Evolutionary conservation across 1,140 invertebrate genomes (phyloP), one percentile per base, ranked within the genome.

Genomic region (Ips nitidus): DNA sequence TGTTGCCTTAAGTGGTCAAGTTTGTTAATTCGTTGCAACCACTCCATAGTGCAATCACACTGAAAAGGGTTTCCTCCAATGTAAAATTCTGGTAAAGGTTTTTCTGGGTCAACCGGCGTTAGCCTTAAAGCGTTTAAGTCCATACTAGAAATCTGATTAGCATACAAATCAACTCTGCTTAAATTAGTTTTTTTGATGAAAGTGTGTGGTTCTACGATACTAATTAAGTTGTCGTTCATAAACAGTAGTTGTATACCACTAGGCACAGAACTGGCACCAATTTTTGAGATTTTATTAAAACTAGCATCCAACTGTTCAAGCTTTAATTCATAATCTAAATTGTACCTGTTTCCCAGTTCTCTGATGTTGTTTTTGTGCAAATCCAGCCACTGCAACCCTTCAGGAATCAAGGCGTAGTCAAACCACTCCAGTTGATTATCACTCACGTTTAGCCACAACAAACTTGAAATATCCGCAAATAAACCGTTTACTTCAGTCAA

Each of bases 341-440:
- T 84, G 75, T 92, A 91, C 74, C 89, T 88, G 82, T 93, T 93
- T 38, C 89, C 89, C 1, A 97, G 83, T 75, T 94, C 89, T 77
- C 86, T 86, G 69, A 97, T 89, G 76, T 90, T 88, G 82, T 97
- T 97, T 77, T 90, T 90, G 81, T 95, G 94, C 75, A 97, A 84
- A 81, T 97, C 94, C 52, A 97, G 82, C 93, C 93, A 95, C 75
- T 94, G 90, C 66, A 97, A 83, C 70, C 88, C 89, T 53, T 82
- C 79, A 0, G 95, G 94, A 56, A 97, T 87, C 63, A 94, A 84
- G 8, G 90, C 87, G 80, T 95, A 97, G 81, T 97, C 94, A 82
- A 97, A 97, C 88, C 90, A 90, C 75, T 92, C 87, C 73, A 97
- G 83, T 75, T 90, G 88, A 83, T 97, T 97, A 82, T 94, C 92